These are phyloP conservation scores for Lycia hirtaria DNA, from an alignment of 2,888 invertebrate genomes.

Conservation along the genomic window DNA sequence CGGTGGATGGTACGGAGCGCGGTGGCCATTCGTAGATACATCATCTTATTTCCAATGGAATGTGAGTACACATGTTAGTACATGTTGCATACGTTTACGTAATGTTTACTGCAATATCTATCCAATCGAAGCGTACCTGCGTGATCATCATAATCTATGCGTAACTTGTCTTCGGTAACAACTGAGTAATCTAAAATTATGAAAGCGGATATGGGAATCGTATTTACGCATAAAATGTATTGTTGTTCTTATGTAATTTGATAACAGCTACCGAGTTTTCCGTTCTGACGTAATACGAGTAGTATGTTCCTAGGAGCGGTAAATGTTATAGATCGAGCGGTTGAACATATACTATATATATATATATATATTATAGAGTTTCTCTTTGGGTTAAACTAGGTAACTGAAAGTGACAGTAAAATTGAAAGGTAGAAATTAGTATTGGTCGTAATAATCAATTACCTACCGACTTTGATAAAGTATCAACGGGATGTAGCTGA, in stretches of 20 bases:
- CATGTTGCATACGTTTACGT: conserved; percentile 42
- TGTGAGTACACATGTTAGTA: conserved; percentile 73
- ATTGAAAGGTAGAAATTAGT: conserved; percentile 9
- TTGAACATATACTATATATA: too few species aligned
- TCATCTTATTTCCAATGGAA: conserved; percentile 89
- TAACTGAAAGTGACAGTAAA: conserved; percentile 38
- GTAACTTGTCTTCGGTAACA: conserved; percentile 51
- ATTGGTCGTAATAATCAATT: too few species aligned
- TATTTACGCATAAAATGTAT: conserved; percentile 50
- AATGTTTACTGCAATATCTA: conserved; percentile 47
- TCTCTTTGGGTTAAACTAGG: too few species aligned
- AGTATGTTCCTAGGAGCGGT: conserved; percentile 25
- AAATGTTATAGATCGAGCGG: conserved; percentile 33
- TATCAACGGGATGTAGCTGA: too few species aligned
- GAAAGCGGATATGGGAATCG: conserved; percentile 54
- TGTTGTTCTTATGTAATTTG: conserved; percentile 50
- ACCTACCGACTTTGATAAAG: too few species aligned
- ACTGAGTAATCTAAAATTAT: conserved; percentile 49
- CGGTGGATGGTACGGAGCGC: conserved; percentile 86
- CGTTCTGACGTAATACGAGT: conserved; percentile 24
- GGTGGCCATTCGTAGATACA: conserved; percentile 88
- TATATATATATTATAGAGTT: too few species aligned
- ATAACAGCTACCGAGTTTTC: conserved; percentile 32
- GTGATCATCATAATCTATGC: conserved; percentile 44
- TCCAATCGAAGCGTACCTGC: conserved; percentile 45